phyloP scores from a whole-genome alignment of 2,797 vertebrate species.

The Gymnocypris eckloni region DNA sequence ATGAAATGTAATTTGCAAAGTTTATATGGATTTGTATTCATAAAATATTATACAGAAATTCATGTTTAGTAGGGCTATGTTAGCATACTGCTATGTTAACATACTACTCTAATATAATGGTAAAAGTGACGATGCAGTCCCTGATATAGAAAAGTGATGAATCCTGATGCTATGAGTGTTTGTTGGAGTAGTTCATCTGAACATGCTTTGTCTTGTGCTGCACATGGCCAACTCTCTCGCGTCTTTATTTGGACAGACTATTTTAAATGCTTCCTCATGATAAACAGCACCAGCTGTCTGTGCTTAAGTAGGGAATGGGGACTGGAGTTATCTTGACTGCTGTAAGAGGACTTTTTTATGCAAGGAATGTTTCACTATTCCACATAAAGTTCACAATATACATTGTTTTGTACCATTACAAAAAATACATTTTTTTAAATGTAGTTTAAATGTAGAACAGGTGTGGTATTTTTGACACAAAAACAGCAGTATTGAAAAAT shows the following conservation, averaged over 20 bases:
- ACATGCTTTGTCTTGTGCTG: slow-evolving; percentile 58
- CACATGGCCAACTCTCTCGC: slow-evolving; percentile 61
- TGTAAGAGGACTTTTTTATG: slow-evolving; percentile 45
- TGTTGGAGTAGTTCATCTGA: slow-evolving; percentile 43
- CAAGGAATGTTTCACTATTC: slow-evolving; percentile 26
- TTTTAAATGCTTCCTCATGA: slow-evolving; percentile 80
- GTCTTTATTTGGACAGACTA: slow-evolving; percentile 76
- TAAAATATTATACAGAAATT: neutral
- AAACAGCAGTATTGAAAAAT: neutral
- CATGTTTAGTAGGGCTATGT: neutral
- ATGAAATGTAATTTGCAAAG: neutral
- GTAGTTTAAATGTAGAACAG: neutral
- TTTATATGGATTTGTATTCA: neutral
- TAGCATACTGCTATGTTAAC: neutral
- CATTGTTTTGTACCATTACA: neutral
- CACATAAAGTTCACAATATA: neutral
- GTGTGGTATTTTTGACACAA: neutral
- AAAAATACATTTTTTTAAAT: too few species aligned
- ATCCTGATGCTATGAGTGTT: slow-evolving; percentile 31
- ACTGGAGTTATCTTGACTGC: slow-evolving; percentile 46
- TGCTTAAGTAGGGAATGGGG: slow-evolving; percentile 47
- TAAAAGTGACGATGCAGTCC: neutral
- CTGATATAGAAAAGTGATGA: slow-evolving; percentile 43
- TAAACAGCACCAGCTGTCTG: slow-evolving; percentile 79
- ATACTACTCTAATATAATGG: neutral